Percentiles rank a stretch among this genome's conserved stretches.
Evolutionary conservation across 2,888 invertebrate species (phyloP).

Genomic region (Ennomos fuscantarius): DNA sequence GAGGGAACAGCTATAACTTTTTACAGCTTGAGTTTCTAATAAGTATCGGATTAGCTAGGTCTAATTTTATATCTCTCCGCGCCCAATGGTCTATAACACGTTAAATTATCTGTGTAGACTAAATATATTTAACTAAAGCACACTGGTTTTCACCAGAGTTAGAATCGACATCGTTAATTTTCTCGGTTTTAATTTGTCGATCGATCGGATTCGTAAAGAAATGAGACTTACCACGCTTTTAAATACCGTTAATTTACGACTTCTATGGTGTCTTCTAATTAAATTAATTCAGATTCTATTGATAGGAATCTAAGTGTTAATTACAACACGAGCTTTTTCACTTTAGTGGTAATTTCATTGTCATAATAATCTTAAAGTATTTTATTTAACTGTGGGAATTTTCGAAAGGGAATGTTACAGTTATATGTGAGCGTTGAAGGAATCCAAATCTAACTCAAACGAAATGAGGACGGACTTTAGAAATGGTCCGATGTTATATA

Average conservation of each 20-base stretch:
- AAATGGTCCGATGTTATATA: too few species aligned
- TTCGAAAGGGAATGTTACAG: background rate
- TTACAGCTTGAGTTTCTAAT: slow-evolving; percentile 41
- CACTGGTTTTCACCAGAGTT: slow-evolving; percentile 3
- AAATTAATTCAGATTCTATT: slow-evolving; percentile 19
- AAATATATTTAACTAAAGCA: slow-evolving; percentile 5
- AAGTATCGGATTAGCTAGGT: slow-evolving; percentile 27
- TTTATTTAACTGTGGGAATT: slow-evolving; percentile 20
- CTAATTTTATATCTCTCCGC: slow-evolving; percentile 39
- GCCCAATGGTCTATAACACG: background rate
- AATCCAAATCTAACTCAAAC: background rate
- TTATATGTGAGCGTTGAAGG: slow-evolving; percentile 17
- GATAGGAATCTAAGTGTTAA: slow-evolving; percentile 24
- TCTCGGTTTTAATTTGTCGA: slow-evolving; percentile 21
- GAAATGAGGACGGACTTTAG: too few species aligned
- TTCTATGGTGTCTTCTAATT: slow-evolving; percentile 25
- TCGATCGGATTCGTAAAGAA: slow-evolving; percentile 4
- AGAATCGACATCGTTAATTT: slow-evolving; percentile 12
- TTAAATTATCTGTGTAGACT: too few species aligned
- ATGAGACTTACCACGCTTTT: slow-evolving; percentile 11
- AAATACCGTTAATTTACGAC: slow-evolving; percentile 26
- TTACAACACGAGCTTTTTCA: slow-evolving; percentile 29
- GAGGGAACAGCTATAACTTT: slow-evolving; percentile 43
- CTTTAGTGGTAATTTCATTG: slow-evolving; percentile 23
- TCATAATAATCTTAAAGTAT: slow-evolving; percentile 22